phyloP scores from a whole-genome alignment of 2,797 vertebrate species.

The Esox masquinongy region DNA sequence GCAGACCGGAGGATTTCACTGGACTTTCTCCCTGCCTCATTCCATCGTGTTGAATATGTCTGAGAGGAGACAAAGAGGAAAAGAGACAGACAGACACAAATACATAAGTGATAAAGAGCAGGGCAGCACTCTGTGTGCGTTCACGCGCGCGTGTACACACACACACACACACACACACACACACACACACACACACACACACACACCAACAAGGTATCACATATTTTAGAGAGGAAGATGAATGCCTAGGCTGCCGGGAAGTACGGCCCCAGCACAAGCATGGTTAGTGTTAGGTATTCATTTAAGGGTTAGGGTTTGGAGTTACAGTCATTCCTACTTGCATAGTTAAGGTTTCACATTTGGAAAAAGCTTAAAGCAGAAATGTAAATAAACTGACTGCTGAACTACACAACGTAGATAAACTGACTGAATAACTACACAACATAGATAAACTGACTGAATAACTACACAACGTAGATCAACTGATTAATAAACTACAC shows the following conservation, averaged over 20 bases:
- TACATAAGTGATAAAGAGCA: constrained; percentile 60
- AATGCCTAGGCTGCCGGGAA: not conserved
- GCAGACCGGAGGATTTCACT: constrained; percentile 9
- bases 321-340: no score
- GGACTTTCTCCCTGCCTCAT: constrained; percentile 57
- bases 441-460: no score
- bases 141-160: no score
- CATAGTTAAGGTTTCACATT: no score
- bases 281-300: no score
- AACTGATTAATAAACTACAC: constrained; percentile 45
- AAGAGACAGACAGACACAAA: constrained; percentile 51
- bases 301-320: no score
- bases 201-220: not conserved
- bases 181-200: constrained; percentile 3
- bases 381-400: no score
- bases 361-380: no score
- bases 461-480: constrained; percentile 40
- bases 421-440: no score
- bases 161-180: constrained; percentile 5
- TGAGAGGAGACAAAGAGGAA: constrained; percentile 23
- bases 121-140: constrained; percentile 11
- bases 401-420: no score
- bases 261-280: no score
- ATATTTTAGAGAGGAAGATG: no score
- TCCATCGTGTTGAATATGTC: constrained; percentile 34